These are phyloP conservation scores for Pygoscelis adeliae DNA, from an alignment of 2,113 vertebrate genomes.

Conservation along the genomic window DNA sequence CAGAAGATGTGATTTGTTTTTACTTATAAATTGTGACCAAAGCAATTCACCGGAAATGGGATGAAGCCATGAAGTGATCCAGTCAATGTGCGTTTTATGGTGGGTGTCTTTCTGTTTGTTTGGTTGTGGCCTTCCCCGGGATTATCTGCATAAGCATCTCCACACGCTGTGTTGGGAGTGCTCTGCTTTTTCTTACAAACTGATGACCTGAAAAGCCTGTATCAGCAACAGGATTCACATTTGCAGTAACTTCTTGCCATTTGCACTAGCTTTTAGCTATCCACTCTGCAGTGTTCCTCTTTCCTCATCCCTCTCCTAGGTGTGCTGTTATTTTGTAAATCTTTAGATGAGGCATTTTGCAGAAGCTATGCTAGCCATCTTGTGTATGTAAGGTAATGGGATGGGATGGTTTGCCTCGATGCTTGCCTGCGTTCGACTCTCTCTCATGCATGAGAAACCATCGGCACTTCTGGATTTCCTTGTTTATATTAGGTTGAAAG, in stretches of 20 bases:
- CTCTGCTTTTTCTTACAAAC: background rate
- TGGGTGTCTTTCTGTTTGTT: background rate
- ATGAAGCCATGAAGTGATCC: background rate
- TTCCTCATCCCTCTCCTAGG: background rate
- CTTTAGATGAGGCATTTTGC: background rate
- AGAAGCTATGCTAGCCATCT: background rate
- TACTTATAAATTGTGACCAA: background rate
- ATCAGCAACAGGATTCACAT: background rate
- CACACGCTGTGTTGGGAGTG: background rate
- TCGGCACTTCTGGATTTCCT: background rate
- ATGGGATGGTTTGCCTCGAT: background rate
- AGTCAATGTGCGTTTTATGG: background rate
- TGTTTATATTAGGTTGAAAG: background rate
- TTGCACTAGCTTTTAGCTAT: background rate
- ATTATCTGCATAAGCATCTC: background rate
- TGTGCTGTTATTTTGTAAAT: background rate
- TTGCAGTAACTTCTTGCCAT: background rate
- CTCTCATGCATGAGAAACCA: background rate
- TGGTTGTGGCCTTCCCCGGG: background rate
- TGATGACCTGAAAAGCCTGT: background rate
- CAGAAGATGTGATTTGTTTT: background rate
- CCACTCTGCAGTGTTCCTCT: background rate
- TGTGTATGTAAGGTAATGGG: background rate
- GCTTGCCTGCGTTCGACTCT: background rate
- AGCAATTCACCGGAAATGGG: background rate